Evolutionary conservation across 2,888 invertebrate species (phyloP).

Genomic region (Phaedon cochleariae): DNA sequence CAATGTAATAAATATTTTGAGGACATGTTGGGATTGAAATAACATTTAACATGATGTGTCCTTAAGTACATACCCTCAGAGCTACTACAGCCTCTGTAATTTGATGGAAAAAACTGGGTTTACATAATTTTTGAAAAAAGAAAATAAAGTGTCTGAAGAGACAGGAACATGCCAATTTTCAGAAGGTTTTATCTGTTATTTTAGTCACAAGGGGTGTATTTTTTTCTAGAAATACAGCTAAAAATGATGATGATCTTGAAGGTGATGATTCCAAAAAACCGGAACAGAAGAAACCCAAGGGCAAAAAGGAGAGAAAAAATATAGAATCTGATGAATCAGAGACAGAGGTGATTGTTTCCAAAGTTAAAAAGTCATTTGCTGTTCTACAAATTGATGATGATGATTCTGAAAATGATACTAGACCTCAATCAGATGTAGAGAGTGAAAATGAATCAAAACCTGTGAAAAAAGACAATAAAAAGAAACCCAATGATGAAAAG

Average conservation of each 20-base stretch:
- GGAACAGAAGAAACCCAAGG: conserved; percentile 45
- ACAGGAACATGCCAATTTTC: too few relatives aligned
- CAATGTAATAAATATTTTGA: too few relatives aligned
- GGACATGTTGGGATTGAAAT: too few relatives aligned
- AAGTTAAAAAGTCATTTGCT: conserved; percentile 66
- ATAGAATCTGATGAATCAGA: conserved; percentile 59
- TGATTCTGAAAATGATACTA: conserved; percentile 60
- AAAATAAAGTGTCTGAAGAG: too few relatives aligned
- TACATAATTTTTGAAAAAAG: too few relatives aligned
- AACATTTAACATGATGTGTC: too few relatives aligned
- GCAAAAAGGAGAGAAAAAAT: conserved; percentile 57
- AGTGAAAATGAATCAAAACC: conserved; percentile 60
- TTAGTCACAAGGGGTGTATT: too few relatives aligned
- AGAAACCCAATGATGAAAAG: conserved; percentile 60
- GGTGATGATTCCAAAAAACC: conserved; percentile 12
- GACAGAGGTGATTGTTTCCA: conserved; percentile 59
- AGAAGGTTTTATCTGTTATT: too few relatives aligned
- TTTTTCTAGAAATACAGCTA: conserved; percentile 12
- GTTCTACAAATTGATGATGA: conserved; percentile 73
- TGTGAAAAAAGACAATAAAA: conserved; percentile 59
- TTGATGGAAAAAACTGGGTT: too few relatives aligned
- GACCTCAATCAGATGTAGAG: conserved; percentile 52
- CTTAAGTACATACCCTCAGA: too few relatives aligned
- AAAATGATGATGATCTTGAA: conserved; percentile 18
- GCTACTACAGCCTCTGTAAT: too few relatives aligned